A percentile compares a stretch with the other conserved stretches of the same genome.
Evolutionary conservation across 2,888 invertebrate species (phyloP).

Genomic region (Ochropleura leucogaster): DNA sequence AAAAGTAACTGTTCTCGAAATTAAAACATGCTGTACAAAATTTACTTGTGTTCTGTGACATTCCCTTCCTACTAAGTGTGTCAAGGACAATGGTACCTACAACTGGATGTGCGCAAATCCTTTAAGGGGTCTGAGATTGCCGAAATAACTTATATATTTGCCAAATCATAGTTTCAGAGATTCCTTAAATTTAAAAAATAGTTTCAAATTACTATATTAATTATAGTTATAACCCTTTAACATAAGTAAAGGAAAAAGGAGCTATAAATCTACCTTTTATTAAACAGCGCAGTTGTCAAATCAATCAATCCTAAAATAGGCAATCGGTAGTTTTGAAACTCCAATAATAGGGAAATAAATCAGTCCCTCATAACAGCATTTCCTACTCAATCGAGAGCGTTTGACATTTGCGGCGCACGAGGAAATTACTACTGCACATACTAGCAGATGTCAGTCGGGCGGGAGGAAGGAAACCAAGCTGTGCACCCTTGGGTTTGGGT

Average conservation of each 20-base stretch:
- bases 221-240: background rate
- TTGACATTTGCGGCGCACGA: constrained; percentile 83
- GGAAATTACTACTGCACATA: constrained; percentile 74
- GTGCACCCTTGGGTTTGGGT: constrained; percentile 73
- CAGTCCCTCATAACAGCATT: constrained; percentile 62
- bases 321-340: constrained; percentile 54
- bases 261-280: constrained; percentile 10
- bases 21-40: background rate
- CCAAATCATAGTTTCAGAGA: background rate
- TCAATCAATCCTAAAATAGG: constrained; percentile 49
- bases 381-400: constrained; percentile 68
- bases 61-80: constrained; percentile 41
- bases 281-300: constrained; percentile 31
- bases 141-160: constrained; percentile 1
- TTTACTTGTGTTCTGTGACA: constrained; percentile 22
- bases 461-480: constrained; percentile 69
- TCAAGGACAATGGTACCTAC: constrained; percentile 39
- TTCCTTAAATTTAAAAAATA: background rate
- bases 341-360: constrained; percentile 65
- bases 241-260: background rate
- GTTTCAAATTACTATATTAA: background rate
- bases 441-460: constrained; percentile 69
- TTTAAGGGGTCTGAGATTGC: background rate
- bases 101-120: constrained; percentile 36
- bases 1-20: background rate